phyloP scores from a whole-genome alignment of 2,113 vertebrate genomes.

The Phaethon lepturus region DNA sequence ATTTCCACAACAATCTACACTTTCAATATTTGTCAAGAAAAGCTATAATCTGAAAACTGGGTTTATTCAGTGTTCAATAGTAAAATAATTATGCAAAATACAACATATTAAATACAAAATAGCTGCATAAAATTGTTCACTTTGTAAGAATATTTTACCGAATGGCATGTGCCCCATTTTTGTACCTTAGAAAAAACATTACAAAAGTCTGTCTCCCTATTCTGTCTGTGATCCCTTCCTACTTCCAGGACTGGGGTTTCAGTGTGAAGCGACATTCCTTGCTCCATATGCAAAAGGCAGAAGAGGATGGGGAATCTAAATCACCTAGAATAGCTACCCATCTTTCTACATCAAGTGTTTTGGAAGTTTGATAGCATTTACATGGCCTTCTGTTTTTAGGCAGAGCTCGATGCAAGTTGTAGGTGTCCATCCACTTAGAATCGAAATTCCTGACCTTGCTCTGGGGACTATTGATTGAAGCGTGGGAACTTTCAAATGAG shows the following conservation, averaged over 20 bases:
- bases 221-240: not conserved
- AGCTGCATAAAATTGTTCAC: not conserved
- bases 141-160: not conserved
- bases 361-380: not conserved
- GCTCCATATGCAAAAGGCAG: not conserved
- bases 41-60: not conserved
- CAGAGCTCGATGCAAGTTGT: not conserved
- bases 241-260: not conserved
- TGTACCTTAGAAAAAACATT: not conserved
- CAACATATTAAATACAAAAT: not conserved
- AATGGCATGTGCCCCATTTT: not conserved
- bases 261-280: not conserved
- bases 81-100: not conserved
- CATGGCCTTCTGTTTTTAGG: not conserved
- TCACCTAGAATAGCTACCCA: not conserved
- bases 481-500: not conserved
- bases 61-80: not conserved
- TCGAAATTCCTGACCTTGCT: not conserved
- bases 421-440: not conserved
- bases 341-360: not conserved
- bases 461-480: not conserved
- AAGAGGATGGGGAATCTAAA: not conserved
- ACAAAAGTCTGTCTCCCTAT: not conserved
- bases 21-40: not conserved
- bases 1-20: not conserved